Base-by-base conservation (phyloP, 2,113 vertebrate species). In the Apistogramma diplotaenia region DNA sequence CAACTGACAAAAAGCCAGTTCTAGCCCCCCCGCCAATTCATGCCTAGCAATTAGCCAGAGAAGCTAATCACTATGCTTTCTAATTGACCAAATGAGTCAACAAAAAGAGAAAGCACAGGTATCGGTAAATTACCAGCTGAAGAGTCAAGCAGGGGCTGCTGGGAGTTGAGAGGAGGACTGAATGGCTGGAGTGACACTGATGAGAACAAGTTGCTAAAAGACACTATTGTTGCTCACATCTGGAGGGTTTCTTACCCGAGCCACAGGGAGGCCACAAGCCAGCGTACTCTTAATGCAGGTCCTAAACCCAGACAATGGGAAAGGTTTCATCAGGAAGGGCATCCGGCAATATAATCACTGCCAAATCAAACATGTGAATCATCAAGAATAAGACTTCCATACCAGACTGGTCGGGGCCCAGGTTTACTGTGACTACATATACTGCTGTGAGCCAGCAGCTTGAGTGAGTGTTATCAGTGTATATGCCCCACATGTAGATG, bases 1-100 rank as follows among this genome's bases (percentile, higher is more conserved):
- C 83, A 91, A 91, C 92, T 94, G 91, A 94, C 93, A 94, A 94
- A 95, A 95, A 94, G 92, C 91, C 87, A 94, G 89, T 91, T 90
- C 74, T 75, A 84, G 81, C 56, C 49, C 80, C 37, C 40, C 43
- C 33, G 9, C n/a, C 74, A 75, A 72, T 89, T 93, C 89, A 89
- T 91, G 89, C 80, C 74, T 62, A 73, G 73, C 31, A 90, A 94
- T 94, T 94, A 93, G 84, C 85, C 77, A 73, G 86, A 91, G 85
- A 89, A 91, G 91, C 87, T 94, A 87, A 94, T 94, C 89, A 91
- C 93, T 93, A 91, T 51, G 56, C 53, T 86, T 85, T 85, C 89
- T 95, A 95, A 95, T 94, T 93, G 91, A 82, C 90, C 90, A 93
- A 94, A 95, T 93, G 76, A 90, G 83, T 79, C 15, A 78, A 91